Percentiles rank a stretch among this genome's conserved stretches.
Conservation (phyloP, 2,113 vertebrate species). For the Dasyurus viverrinus region DNA sequence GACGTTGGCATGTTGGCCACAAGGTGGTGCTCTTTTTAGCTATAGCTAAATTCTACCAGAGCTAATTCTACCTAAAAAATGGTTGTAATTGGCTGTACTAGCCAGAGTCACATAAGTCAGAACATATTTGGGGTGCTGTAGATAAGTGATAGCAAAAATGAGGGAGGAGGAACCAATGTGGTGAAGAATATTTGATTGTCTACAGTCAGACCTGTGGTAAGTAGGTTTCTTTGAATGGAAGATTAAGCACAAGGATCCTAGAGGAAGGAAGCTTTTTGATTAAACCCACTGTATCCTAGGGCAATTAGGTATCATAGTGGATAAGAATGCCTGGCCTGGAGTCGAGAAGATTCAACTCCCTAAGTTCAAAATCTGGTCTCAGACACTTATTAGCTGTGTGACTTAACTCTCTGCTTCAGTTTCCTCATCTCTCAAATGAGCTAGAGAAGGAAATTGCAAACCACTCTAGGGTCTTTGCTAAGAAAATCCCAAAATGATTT, state of each 20-base stretch:
- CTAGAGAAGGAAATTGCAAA: no score
- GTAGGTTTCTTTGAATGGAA: background rate
- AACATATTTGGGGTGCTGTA: background rate
- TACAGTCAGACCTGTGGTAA: background rate
- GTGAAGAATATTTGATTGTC: background rate
- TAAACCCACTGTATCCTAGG: background rate
- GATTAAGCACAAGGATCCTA: background rate
- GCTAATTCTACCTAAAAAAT: background rate
- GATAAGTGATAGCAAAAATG: background rate
- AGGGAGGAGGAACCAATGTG: background rate
- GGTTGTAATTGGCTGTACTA: background rate
- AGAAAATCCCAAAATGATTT: no score
- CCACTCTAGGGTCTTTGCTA: no score
- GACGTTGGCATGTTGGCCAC: background rate
- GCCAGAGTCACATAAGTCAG: background rate
- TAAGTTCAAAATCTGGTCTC: no score
- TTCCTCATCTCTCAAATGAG: no score
- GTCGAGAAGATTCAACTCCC: no score
- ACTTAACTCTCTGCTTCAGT: background rate
- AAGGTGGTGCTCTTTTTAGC: background rate
- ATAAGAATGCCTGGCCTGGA: no score
- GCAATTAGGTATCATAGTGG: no score
- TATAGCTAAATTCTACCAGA: background rate
- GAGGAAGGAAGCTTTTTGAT: background rate
- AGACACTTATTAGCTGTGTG: background rate